Evolutionary conservation across 2,888 invertebrate genomes (phyloP), one percentile per base, ranked within the genome.

Genomic region (Scaptomyza cyrtandrae): DNA sequence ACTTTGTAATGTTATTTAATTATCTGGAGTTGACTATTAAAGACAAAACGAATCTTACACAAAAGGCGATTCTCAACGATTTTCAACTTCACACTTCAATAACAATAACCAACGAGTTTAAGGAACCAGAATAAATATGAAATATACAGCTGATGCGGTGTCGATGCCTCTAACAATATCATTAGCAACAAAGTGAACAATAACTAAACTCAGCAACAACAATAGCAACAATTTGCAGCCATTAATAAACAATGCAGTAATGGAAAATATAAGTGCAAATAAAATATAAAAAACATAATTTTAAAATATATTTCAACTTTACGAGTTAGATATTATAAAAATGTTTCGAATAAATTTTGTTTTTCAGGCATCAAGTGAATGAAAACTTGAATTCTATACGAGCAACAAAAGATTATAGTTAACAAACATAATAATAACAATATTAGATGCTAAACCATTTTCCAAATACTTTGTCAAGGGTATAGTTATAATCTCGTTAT

Each of bases 1-100:
- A 59, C 60, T 43, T 31, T 66, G 82, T 88, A 83, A 83, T 83
- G 87, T 19, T 71, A 83, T 86, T 80, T 83, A 83, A 83, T 86
- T 71, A 80, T 75, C 60, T 71, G 14, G 52, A 33, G 67, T 72
- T 75, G 66, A 85, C 66, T 64, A 31, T 57, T 61, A 61, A 68
- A 80, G 55, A 70, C 71, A 69, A 71, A 73, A 52, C 63, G 58
- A 31, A 57, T 59, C 63, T 43, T 45, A 44, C 41, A 55, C 64
- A 68, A 59, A 67, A 52, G 43, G 62, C 58, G 31, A 29, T 48
- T 41, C 57, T 44, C 44, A 61, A 62, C 37, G 43, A 50, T 31
- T 55, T 53, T 64, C 48, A 35, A 63, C 55, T 61, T 72, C 44
- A 70, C 29, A 63, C 55, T 61, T 72, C 41, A 70, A 54, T 49